A percentile compares a stretch with the other conserved stretches of the same genome.
Conservation (phyloP, 2,113 vertebrate species). For the Megaptera novaeangliae region DNA sequence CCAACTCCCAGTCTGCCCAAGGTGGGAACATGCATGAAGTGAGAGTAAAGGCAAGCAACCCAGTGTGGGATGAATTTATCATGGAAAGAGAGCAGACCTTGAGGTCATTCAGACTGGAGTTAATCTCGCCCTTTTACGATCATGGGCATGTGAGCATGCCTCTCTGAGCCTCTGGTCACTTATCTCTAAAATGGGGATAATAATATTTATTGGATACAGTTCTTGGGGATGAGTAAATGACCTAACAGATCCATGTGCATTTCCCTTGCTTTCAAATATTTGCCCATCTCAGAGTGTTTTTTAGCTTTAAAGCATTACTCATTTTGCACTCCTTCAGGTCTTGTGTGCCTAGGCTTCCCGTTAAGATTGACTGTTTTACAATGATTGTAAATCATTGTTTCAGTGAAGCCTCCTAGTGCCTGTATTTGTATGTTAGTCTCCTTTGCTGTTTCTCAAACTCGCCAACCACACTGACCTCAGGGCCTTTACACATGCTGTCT, state of each 20-base stretch:
- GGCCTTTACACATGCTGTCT: not conserved
- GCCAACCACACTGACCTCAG: not conserved
- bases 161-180: not conserved
- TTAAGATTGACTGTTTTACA: not conserved
- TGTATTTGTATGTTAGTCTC: not conserved
- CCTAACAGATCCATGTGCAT: not conserved
- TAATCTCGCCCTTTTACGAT: not conserved
- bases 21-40: not conserved
- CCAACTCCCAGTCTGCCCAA: not conserved
- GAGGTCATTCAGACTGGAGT: not conserved
- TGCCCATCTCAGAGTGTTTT: not conserved
- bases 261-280: not conserved
- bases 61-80: not conserved
- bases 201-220: not conserved
- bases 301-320: not conserved
- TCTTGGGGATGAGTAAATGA: not conserved
- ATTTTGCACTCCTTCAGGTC: not conserved
- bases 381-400: not conserved
- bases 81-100: not conserved
- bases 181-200: not conserved
- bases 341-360: not conserved
- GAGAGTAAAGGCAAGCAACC: not conserved
- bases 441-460: not conserved
- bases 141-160: not conserved
- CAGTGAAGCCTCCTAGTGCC: not conserved